Evolutionary conservation across 2,113 vertebrate genomes (phyloP).

Genomic region (Grammomys surdaster): DNA sequence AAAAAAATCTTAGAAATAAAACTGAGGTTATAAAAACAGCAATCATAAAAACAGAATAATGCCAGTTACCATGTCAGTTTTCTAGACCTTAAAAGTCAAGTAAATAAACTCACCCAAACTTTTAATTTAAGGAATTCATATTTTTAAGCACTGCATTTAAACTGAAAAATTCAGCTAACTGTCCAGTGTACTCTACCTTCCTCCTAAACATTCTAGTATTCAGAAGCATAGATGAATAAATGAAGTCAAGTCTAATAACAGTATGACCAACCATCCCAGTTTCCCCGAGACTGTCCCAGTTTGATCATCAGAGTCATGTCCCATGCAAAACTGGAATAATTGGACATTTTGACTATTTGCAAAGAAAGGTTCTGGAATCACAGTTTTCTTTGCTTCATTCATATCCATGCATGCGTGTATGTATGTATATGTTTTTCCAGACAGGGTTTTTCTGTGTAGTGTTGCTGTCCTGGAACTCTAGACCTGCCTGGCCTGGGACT

Average conservation of each 20-base stretch:
- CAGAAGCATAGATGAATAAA: slow-evolving; percentile 56
- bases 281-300: slow-evolving; percentile 28
- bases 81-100: slow-evolving; percentile 10
- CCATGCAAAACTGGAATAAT: neutral
- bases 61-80: slow-evolving; percentile 1
- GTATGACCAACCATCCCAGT: slow-evolving; percentile 9
- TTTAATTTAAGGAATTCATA: slow-evolving; percentile 27
- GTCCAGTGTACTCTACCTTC: slow-evolving; percentile 7
- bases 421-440: too few species aligned
- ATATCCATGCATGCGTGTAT: too few species aligned
- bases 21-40: slow-evolving; percentile 24
- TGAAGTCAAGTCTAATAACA: slow-evolving; percentile 49
- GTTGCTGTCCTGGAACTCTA: too few species aligned
- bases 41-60: slow-evolving; percentile 6
- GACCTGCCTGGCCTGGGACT: too few species aligned
- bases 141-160: slow-evolving; percentile 27
- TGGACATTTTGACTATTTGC: slow-evolving; percentile 59
- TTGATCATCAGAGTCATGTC: slow-evolving; percentile 32
- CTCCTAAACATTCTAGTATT: slow-evolving; percentile 44
- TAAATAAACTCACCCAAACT: slow-evolving; percentile 37
- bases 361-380: slow-evolving; percentile 54
- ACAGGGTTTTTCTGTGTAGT: too few species aligned
- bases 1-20: slow-evolving; percentile 65
- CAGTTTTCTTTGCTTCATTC: slow-evolving; percentile 30
- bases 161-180: slow-evolving; percentile 33